Conservation (phyloP, 2,797 vertebrate species). For the Botia almorhae region DNA sequence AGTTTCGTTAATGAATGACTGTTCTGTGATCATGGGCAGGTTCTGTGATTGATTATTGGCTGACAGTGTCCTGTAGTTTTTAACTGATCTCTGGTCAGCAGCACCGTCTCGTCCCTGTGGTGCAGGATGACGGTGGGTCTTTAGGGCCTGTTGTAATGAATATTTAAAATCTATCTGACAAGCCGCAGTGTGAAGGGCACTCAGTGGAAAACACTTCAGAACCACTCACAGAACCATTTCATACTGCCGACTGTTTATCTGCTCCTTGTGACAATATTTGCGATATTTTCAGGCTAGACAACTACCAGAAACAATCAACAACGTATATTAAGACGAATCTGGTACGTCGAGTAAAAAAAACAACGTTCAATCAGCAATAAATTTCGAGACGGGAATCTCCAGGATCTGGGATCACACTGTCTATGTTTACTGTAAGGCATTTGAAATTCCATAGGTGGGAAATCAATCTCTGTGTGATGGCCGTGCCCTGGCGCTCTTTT, state of each 20-base stretch:
- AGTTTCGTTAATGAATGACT: conserved; percentile 68
- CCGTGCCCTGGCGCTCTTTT: conserved; percentile 48
- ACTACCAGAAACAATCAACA: not conserved
- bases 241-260: not conserved
- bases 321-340: not conserved
- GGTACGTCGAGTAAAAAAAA: not conserved
- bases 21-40: conserved; percentile 55
- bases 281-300: not conserved
- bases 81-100: conserved; percentile 63
- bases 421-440: conserved; percentile 44
- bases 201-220: conserved; percentile 57
- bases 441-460: conserved; percentile 43
- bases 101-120: conserved; percentile 43
- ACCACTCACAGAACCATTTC: conserved; percentile 39
- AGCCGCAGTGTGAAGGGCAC: conserved; percentile 67
- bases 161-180: conserved; percentile 72
- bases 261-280: conserved; percentile 19
- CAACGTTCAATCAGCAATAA: conserved; percentile 4
- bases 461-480: conserved; percentile 51
- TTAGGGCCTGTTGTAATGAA: conserved; percentile 70
- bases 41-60: conserved; percentile 74
- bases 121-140: conserved; percentile 66
- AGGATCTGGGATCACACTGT: not conserved
- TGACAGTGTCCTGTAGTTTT: conserved; percentile 65
- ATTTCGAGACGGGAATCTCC: not conserved